These are phyloP conservation scores for Microtus pennsylvanicus DNA, from an alignment of 2,113 vertebrate genomes.

Conservation along the genomic window DNA sequence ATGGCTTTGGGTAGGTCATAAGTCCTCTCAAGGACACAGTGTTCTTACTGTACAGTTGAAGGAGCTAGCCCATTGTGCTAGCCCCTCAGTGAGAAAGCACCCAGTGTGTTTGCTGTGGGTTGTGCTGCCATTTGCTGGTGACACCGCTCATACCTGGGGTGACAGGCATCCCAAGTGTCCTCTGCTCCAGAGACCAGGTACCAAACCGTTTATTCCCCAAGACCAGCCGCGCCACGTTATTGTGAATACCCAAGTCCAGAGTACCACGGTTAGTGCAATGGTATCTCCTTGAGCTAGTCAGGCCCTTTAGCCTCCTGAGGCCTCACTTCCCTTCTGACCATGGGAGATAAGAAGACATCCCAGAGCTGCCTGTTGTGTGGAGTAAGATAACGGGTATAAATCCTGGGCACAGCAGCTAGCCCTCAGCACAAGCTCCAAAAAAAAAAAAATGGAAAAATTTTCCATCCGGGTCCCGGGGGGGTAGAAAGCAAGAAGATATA, in stretches of 20 bases:
- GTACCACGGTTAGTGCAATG: accelerated
- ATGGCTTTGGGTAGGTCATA: too few species aligned
- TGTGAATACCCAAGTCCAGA: accelerated
- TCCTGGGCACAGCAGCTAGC: not conserved
- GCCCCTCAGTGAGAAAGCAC: too few species aligned
- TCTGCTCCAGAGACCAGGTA: accelerated
- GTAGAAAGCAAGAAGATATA: slow-evolving; percentile 55
- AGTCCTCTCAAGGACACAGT: too few species aligned
- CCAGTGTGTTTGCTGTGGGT: accelerated
- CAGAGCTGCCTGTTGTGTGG: not conserved
- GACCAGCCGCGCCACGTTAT: accelerated
- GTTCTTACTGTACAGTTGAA: not conserved
- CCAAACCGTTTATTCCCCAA: accelerated
- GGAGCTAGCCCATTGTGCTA: not conserved
- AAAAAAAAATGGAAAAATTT: slow-evolving; percentile 13
- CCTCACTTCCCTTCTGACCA: not conserved
- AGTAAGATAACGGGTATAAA: not conserved
- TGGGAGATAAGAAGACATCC: slow-evolving; percentile 47
- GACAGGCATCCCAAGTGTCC: accelerated
- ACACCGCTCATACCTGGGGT: accelerated
- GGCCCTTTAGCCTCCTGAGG: not conserved
- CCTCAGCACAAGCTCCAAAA: slow-evolving; percentile 9
- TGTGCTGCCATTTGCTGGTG: too few species aligned
- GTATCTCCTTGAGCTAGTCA: not conserved
- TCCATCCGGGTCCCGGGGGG: slow-evolving; percentile 52